These are phyloP conservation scores for Gasteruption jaculator DNA, from an alignment of 2,888 invertebrate genomes.

Conservation along the genomic window DNA sequence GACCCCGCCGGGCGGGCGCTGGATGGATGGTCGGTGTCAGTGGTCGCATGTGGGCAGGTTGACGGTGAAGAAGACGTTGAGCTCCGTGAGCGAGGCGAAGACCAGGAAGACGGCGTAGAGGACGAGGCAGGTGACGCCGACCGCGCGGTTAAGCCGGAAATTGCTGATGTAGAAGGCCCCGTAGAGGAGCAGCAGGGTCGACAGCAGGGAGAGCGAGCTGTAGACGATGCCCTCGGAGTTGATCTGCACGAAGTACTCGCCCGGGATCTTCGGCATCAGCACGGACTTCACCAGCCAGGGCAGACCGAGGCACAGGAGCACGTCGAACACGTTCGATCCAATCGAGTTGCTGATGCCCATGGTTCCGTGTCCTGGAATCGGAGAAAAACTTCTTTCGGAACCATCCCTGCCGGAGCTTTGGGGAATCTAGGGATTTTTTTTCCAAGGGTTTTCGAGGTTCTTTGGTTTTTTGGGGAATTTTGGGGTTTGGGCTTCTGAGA, in stretches of 20 bases:
- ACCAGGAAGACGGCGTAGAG: constrained; percentile 66
- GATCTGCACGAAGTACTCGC: constrained; percentile 62
- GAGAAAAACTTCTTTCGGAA: too few relatives aligned
- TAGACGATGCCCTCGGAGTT: constrained; percentile 74
- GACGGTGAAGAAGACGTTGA: constrained; percentile 72
- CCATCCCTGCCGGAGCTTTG: too few relatives aligned
- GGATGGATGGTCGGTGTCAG: too few relatives aligned
- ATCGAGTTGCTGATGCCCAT: constrained; percentile 81
- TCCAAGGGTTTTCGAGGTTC: too few relatives aligned
- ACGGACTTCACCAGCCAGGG: constrained; percentile 73
- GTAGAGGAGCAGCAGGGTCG: constrained; percentile 69
- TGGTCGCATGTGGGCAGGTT: constrained; percentile 69
- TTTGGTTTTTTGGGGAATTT: too few relatives aligned
- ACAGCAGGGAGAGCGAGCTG: constrained; percentile 69
- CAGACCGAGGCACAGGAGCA: constrained; percentile 70
- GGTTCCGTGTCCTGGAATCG: constrained; percentile 62
- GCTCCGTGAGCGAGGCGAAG: constrained; percentile 69
- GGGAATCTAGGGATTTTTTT: too few relatives aligned
- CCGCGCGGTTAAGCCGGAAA: constrained; percentile 66
- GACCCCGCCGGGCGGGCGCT: too few relatives aligned
- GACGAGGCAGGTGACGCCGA: constrained; percentile 64
- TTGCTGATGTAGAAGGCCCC: constrained; percentile 62
- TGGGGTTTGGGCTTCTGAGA: too few relatives aligned
- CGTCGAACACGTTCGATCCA: constrained; percentile 79
- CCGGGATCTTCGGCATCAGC: constrained; percentile 59